Percentiles rank a stretch among this genome's conserved stretches.
phyloP scores from a whole-genome alignment of 2,113 vertebrate genomes.

The Columbina picui region DNA sequence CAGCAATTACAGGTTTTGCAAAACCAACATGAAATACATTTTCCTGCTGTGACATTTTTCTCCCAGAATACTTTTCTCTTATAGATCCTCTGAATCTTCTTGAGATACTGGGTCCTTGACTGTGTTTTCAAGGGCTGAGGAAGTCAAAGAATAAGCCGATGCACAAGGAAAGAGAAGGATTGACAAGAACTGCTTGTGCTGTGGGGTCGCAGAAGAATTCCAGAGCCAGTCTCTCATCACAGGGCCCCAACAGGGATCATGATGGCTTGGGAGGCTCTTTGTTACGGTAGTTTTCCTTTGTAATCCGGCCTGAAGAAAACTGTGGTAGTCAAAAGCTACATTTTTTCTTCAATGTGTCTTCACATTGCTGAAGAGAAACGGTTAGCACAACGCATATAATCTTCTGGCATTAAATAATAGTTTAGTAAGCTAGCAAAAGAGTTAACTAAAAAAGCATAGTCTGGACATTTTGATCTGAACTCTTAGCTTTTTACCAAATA shows the following conservation, averaged over 20 bases:
- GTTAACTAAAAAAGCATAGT: neutral
- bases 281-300: neutral
- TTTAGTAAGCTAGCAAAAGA: neutral
- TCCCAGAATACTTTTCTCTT: neutral
- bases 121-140: neutral
- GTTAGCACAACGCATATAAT: neutral
- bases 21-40: neutral
- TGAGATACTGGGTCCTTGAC: neutral
- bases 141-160: neutral
- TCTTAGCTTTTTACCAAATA: neutral
- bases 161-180: neutral
- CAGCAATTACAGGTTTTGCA: neutral
- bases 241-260: neutral
- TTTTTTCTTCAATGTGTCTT: neutral
- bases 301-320: slow-evolving; percentile 2
- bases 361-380: neutral
- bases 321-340: neutral
- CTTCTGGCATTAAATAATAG: neutral
- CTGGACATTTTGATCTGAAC: neutral
- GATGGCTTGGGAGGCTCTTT: neutral
- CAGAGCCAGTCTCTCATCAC: neutral
- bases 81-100: neutral
- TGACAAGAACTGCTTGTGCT: neutral
- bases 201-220: neutral
- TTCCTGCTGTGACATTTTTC: neutral